phyloP scores from a whole-genome alignment of 2,113 vertebrate genomes.

The Ophiodon elongatus region DNA sequence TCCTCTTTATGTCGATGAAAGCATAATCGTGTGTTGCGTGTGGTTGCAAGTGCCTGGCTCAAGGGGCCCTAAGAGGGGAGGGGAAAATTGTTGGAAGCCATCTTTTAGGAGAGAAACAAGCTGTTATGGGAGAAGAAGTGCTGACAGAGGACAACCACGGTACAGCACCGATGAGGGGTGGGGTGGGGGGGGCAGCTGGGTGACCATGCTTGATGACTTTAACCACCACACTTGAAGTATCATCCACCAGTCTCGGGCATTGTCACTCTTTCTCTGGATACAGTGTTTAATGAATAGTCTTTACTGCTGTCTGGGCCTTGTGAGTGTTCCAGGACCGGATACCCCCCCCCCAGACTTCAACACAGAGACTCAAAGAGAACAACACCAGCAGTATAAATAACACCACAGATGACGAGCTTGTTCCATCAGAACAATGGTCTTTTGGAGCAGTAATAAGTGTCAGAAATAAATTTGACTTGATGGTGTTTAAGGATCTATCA shows the following conservation, averaged over 20 bases:
- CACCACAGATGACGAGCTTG: neutral
- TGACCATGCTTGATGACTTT: conserved; percentile 20
- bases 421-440: neutral
- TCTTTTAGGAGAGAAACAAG: conserved; percentile 7
- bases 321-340: neutral
- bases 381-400: neutral
- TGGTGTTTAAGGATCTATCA: neutral
- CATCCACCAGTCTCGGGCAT: neutral
- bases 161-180: conserved; percentile 1
- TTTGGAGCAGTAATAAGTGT: neutral
- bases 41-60: neutral
- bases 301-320: neutral
- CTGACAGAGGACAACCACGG: conserved; percentile 12
- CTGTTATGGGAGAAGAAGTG: conserved; percentile 16
- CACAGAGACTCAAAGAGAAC: neutral
- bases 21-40: neutral
- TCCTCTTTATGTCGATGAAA: neutral
- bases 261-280: neutral
- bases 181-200: neutral
- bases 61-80: neutral
- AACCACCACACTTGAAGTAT: neutral
- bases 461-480: neutral
- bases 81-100: neutral
- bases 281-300: too few relatives aligned
- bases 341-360: neutral